Base-by-base conservation (phyloP, 2,888 invertebrate species). In the Notodromas monacha region DNA sequence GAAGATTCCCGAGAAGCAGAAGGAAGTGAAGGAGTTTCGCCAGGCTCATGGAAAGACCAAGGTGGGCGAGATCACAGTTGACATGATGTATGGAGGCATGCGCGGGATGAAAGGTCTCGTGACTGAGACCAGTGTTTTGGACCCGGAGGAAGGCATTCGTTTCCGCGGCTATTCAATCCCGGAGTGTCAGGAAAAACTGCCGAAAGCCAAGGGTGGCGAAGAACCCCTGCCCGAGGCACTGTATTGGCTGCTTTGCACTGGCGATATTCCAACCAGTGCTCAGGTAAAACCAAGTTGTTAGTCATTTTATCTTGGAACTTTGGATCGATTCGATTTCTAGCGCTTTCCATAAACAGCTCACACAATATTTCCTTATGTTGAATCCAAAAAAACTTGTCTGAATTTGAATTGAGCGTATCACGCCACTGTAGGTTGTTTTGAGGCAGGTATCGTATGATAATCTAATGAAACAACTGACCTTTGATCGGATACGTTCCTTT, bases 41-140 rank as follows among this genome's bases (percentile, higher is more conserved):
- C 74, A 81, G 51, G 56, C 67, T 41, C 60, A 79, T 65, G 92
- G 86, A 26, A 46, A 54, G 40, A 67, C 68, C 37, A 77, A 79
- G 57, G 73, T 92, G 44, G 92, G 96, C 38, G 81, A 92, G 46
- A 77, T 92, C 46, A 89, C 81, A 44, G 67, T 99, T 37, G 86
- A 96, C 49, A 89, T 89, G 89, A 86, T 58, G 42, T 62, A 86
- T 53, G 81, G 84, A 40, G 86, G 86, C 30, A 89, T 86, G 86
- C 59, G 86, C 44, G 79, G 81, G 21, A 81, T 86, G 54, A 77
- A 77, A 49, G 81, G 77, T 38, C 55, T 89, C 35, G 74, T 86
- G 2, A 79, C 77, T 53, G 86, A 86, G 51, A 81, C 86, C 2
- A 86, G 84, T 10, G 77, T 84, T 15, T 55, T 86, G 39, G 86